These are phyloP conservation scores for Scortum barcoo DNA, from an alignment of 2,113 vertebrate species.

Conservation along the genomic window DNA sequence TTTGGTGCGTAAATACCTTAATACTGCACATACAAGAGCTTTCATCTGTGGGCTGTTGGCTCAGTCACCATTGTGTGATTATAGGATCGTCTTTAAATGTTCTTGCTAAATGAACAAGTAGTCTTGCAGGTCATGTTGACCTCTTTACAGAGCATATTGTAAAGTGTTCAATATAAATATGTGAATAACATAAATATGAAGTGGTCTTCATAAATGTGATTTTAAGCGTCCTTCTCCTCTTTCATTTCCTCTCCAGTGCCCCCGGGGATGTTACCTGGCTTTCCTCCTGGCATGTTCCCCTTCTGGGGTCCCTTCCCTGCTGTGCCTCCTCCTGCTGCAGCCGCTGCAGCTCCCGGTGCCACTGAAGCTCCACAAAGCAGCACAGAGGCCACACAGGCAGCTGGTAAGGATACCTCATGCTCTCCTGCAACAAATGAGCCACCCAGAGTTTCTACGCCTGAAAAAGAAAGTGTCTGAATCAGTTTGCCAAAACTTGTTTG, in stretches of 20 bases:
- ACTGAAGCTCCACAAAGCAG: slow-evolving; percentile 68
- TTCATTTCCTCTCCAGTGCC: slow-evolving; percentile 80
- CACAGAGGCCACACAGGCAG: slow-evolving; percentile 71
- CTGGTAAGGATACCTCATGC: slow-evolving; percentile 68
- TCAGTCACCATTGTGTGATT: no score
- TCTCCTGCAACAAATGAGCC: not conserved
- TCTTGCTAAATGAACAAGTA: not conserved
- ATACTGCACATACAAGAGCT: no score
- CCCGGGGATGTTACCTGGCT: slow-evolving; percentile 92
- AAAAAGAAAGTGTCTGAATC: not conserved
- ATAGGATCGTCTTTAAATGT: no score
- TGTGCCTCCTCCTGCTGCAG: slow-evolving; percentile 81
- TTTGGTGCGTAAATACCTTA: no score
- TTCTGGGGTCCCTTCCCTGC: slow-evolving; percentile 95
- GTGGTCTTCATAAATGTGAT: no score
- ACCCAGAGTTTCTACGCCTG: no score
- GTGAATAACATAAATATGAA: no score
- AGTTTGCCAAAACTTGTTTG: not conserved
- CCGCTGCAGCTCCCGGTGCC: slow-evolving; percentile 65
- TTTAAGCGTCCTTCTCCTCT: no score
- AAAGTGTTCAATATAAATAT: no score
- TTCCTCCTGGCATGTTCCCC: slow-evolving; percentile 93
- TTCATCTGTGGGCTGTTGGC: no score
- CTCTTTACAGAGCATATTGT: not conserved
- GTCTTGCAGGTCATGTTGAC: not conserved